phyloP scores from a whole-genome alignment of 2,113 vertebrate species.

The Craseonycteris thonglongyai region DNA sequence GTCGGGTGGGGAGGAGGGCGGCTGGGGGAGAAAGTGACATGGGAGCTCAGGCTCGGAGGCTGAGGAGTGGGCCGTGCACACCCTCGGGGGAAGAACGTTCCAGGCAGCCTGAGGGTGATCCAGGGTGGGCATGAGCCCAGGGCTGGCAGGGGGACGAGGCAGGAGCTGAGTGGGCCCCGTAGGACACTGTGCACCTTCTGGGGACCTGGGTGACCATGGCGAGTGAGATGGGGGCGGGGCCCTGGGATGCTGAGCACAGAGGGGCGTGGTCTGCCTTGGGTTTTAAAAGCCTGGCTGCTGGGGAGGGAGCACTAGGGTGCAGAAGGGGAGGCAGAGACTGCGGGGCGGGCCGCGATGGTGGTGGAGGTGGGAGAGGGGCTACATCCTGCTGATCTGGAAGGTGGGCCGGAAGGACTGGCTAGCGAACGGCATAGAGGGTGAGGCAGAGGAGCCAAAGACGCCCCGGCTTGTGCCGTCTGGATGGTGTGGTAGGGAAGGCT shows the following conservation, averaged over 20 bases:
- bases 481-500: not conserved
- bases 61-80: accelerated
- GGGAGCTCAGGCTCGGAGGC: not conserved
- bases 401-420: accelerated
- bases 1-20: no score
- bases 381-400: not conserved
- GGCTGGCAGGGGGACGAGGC: not conserved
- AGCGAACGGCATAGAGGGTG: not conserved
- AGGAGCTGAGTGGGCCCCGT: not conserved
- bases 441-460: no score
- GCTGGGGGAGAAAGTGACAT: not conserved
- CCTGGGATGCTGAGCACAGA: not conserved
- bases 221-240: not conserved
- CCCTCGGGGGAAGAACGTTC: not conserved
- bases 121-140: accelerated
- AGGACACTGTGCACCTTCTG: not conserved
- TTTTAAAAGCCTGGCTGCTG: not conserved
- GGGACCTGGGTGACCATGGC: accelerated
- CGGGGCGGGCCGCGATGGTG: accelerated
- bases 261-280: not conserved
- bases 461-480: not conserved
- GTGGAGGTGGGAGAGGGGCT: no score
- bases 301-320: not conserved
- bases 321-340: not conserved
- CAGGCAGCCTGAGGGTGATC: not conserved